Conservation (phyloP, 2,888 invertebrate genomes). For the Falcaria lacertinaria region DNA sequence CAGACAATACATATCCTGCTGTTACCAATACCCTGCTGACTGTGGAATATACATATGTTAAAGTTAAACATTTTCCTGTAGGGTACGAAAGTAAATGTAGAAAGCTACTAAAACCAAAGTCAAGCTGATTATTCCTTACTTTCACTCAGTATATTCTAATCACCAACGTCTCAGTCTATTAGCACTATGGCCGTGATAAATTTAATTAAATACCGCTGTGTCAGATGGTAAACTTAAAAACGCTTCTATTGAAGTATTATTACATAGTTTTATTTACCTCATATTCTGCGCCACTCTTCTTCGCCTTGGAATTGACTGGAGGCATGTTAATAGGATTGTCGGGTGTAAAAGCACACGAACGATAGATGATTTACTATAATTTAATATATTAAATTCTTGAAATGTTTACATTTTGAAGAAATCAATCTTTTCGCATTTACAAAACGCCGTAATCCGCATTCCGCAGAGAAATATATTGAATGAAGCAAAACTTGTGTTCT, state of each 20-base stretch:
- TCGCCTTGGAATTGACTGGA: conserved; percentile 69
- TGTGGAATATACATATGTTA: too few species aligned
- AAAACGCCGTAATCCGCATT: conserved; percentile 40
- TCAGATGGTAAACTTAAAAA: conserved; percentile 3
- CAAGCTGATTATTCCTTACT: too few species aligned
- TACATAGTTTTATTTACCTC: conserved; percentile 57
- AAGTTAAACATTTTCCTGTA: too few species aligned
- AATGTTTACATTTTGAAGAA: conserved; percentile 36
- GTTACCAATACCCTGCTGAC: background rate
- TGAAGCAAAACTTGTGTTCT: conserved; percentile 11
- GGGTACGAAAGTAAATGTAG: too few species aligned
- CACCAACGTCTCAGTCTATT: background rate
- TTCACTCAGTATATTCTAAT: background rate
- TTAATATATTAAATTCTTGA: conserved; percentile 5
- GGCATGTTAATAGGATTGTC: conserved; percentile 45
- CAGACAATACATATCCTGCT: conserved; percentile 7
- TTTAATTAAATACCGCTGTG: background rate
- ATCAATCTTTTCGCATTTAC: conserved; percentile 30
- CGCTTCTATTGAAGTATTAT: conserved; percentile 7
- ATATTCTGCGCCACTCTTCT: conserved; percentile 70
- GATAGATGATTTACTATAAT: background rate
- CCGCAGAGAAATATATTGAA: conserved; percentile 17
- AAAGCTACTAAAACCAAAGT: too few species aligned
- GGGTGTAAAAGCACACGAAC: background rate
- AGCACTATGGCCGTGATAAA: background rate